Conservation (phyloP, 2,797 vertebrate species). For the Liparis tanakae region DNA sequence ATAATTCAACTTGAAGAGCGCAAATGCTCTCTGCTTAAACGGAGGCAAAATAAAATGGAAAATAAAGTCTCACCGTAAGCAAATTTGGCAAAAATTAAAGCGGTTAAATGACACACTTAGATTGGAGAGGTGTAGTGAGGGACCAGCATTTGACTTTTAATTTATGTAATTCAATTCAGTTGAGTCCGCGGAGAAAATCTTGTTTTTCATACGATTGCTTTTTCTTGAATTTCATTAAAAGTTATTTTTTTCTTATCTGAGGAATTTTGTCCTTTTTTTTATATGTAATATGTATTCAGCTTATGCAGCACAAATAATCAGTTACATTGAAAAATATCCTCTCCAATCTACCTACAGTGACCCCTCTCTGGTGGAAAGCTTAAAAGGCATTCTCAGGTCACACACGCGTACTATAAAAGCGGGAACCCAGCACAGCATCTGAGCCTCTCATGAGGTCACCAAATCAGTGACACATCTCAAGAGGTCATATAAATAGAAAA, state of each 20-base stretch:
- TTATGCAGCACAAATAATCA: conserved; percentile 17
- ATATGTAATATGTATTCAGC: not conserved
- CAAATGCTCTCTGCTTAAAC: conserved; percentile 38
- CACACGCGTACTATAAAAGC: not conserved
- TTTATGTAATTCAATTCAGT: conserved; percentile 35
- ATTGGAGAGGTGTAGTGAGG: conserved; percentile 19
- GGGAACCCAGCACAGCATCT: too few species aligned
- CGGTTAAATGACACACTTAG: conserved; percentile 25
- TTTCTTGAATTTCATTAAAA: not conserved
- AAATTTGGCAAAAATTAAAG: conserved; percentile 35
- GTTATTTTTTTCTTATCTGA: not conserved
- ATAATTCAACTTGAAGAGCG: conserved; percentile 58
- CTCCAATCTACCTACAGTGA: not conserved
- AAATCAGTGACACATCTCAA: too few species aligned
- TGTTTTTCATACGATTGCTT: not conserved
- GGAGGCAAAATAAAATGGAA: not conserved
- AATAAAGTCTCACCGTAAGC: conserved; percentile 4
- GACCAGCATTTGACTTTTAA: conserved; percentile 36
- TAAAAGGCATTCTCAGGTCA: not conserved
- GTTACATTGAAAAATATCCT: conserved; percentile 15
- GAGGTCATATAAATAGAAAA: too few species aligned
- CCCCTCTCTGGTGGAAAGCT: not conserved
- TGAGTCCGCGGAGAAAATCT: conserved; percentile 17
- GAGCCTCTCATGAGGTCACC: too few species aligned
- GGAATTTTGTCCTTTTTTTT: not conserved